Evolutionary conservation across 2,113 vertebrate species (phyloP).

Genomic region (Megaptera novaeangliae): DNA sequence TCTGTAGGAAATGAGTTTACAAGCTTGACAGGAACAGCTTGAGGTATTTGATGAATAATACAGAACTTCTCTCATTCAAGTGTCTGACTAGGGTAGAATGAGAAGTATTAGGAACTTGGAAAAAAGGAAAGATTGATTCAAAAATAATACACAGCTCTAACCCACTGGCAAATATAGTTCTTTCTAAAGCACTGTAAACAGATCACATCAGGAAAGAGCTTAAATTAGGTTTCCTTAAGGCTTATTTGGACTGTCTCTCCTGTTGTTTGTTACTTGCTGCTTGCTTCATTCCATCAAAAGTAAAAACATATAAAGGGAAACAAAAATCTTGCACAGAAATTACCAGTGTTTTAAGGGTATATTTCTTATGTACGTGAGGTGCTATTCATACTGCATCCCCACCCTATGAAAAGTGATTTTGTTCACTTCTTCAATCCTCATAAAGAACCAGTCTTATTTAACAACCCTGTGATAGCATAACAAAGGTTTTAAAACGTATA

Average conservation of each 20-base stretch:
- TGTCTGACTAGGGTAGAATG: conserved; percentile 53
- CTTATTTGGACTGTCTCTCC: conserved; percentile 23
- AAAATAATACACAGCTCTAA: conserved; percentile 40
- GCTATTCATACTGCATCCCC: not conserved
- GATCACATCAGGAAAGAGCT: conserved; percentile 14
- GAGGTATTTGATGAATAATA: conserved; percentile 71
- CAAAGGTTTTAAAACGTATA: not conserved
- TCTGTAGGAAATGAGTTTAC: conserved; percentile 56
- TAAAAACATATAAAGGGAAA: conserved; percentile 10
- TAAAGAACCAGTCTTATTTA: not conserved
- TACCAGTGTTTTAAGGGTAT: not conserved
- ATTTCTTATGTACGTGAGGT: not conserved
- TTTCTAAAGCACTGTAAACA: conserved; percentile 25
- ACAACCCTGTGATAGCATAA: fast-evolving
- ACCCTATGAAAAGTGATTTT: not conserved
- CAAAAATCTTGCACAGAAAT: not conserved
- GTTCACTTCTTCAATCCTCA: not conserved
- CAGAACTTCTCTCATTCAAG: conserved; percentile 55
- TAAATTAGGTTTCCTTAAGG: conserved; percentile 34
- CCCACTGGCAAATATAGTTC: not conserved
- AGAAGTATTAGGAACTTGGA: conserved; percentile 70
- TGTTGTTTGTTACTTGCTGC: not conserved
- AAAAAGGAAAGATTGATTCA: conserved; percentile 65
- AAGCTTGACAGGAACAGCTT: conserved; percentile 66
- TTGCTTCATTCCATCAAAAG: conserved; percentile 12